Conservation (phyloP, 2,888 invertebrate genomes). For the Tetragonisca angustula region DNA sequence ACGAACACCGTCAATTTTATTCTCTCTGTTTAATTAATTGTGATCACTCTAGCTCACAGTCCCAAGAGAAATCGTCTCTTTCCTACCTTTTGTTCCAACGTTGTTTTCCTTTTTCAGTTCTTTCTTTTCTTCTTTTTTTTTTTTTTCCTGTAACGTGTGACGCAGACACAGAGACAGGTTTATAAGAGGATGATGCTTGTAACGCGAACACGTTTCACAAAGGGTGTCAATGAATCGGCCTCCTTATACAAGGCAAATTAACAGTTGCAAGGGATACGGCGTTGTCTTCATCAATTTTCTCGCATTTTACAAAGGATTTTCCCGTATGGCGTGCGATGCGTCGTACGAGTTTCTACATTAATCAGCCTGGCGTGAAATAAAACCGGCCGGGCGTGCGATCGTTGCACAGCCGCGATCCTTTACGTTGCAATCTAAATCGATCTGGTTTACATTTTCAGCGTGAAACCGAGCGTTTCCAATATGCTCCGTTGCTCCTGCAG, state of each 20-base stretch:
- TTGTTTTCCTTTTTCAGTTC: not conserved
- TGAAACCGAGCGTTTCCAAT: conserved; percentile 53
- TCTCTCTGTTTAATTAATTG: not conserved
- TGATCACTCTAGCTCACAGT: not conserved
- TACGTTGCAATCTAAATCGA: conserved; percentile 63
- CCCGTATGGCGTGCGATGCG: conserved; percentile 23
- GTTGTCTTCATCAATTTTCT: conserved; percentile 43
- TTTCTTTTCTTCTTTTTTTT: not conserved
- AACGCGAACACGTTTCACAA: conserved; percentile 11
- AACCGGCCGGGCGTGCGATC: conserved; percentile 57
- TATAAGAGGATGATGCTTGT: conserved; percentile 12
- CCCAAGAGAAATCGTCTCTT: not conserved
- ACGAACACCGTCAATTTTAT: not conserved
- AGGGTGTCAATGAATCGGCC: conserved; percentile 44
- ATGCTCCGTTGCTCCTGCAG: conserved; percentile 51
- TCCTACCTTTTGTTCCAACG: not conserved
- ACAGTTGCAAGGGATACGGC: conserved; percentile 20
- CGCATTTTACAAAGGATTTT: conserved; percentile 42
- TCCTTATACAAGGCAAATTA: conserved; percentile 40
- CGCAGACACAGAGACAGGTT: not conserved
- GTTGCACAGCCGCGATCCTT: conserved; percentile 55
- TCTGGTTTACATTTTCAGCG: conserved; percentile 58
- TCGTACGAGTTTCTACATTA: conserved; percentile 60
- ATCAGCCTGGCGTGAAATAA: conserved; percentile 67
- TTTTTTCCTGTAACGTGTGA: not conserved